phyloP scores from a whole-genome alignment of 92 coral and sea anemone species.

The Anthopleura xanthogrammica region DNA sequence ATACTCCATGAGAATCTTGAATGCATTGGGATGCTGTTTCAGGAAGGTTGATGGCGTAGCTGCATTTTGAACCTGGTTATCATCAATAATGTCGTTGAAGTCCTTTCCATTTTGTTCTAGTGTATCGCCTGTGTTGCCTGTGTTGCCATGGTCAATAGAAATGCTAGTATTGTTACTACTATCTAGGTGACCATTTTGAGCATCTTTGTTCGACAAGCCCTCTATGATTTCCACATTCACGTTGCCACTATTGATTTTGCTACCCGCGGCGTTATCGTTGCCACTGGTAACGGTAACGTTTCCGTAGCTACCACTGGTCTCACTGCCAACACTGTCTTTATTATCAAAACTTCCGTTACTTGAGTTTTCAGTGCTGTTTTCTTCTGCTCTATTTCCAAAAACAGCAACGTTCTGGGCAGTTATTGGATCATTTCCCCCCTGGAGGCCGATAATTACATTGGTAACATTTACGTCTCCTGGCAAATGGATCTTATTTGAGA shows the following conservation, averaged over 20 bases:
- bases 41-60: constrained; percentile 16
- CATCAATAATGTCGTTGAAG: not conserved
- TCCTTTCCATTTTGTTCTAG: not conserved
- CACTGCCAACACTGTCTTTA: not conserved
- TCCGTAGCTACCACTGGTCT: not conserved
- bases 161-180: not conserved
- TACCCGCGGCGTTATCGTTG: not conserved
- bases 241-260: not conserved
- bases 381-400: not conserved
- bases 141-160: not conserved
- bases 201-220: not conserved
- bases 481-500: not conserved
- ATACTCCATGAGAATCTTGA: constrained; percentile 61
- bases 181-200: not conserved
- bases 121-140: not conserved
- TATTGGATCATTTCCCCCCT: not conserved
- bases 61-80: not conserved
- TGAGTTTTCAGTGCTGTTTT: not conserved
- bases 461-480: not conserved
- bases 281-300: not conserved
- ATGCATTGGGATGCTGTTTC: constrained; percentile 32
- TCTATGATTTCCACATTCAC: not conserved
- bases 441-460: not conserved
- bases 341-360: not conserved
- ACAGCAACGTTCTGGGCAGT: not conserved